phyloP scores from a whole-genome alignment of 2,888 invertebrate species.

The Hirtodrosophila alboralis region DNA sequence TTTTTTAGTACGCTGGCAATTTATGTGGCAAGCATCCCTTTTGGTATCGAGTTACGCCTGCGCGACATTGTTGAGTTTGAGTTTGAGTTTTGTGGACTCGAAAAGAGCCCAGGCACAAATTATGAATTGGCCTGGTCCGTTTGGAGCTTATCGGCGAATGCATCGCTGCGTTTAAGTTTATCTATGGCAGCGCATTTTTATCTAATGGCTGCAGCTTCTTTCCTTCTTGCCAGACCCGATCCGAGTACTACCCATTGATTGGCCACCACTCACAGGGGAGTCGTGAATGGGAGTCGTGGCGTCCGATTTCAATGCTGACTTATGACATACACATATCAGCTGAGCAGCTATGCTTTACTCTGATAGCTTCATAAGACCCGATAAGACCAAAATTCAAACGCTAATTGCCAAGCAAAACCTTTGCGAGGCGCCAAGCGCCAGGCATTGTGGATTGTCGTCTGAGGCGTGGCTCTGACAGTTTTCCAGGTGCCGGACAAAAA shows the following conservation, averaged over 20 bases:
- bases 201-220: slow-evolving; percentile 68
- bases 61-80: slow-evolving; percentile 61
- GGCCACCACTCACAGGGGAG: slow-evolving; percentile 50
- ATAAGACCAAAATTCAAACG: slow-evolving; percentile 57
- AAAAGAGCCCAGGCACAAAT: slow-evolving; percentile 33
- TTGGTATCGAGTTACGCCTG: slow-evolving; percentile 74
- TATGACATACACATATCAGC: slow-evolving; percentile 59
- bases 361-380: slow-evolving; percentile 74
- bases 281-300: slow-evolving; percentile 20
- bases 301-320: slow-evolving; percentile 73
- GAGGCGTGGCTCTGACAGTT: slow-evolving; percentile 33
- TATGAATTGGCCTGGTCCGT: slow-evolving; percentile 64
- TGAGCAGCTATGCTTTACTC: slow-evolving; percentile 17
- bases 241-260: slow-evolving; percentile 58
- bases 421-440: slow-evolving; percentile 24
- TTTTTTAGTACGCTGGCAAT: slow-evolving; percentile 49
- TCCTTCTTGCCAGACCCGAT: not conserved
- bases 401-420: slow-evolving; percentile 65
- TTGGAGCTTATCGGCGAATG: slow-evolving; percentile 60
- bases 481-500: slow-evolving; percentile 55
- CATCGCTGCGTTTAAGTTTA: slow-evolving; percentile 69
- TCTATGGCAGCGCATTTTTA: slow-evolving; percentile 69
- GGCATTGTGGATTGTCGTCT: not conserved
- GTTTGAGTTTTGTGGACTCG: slow-evolving; percentile 22
- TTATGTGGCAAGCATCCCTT: slow-evolving; percentile 69